Evolutionary conservation across 2,888 invertebrate species (phyloP).

Genomic region (Ditula angustiorana): DNA sequence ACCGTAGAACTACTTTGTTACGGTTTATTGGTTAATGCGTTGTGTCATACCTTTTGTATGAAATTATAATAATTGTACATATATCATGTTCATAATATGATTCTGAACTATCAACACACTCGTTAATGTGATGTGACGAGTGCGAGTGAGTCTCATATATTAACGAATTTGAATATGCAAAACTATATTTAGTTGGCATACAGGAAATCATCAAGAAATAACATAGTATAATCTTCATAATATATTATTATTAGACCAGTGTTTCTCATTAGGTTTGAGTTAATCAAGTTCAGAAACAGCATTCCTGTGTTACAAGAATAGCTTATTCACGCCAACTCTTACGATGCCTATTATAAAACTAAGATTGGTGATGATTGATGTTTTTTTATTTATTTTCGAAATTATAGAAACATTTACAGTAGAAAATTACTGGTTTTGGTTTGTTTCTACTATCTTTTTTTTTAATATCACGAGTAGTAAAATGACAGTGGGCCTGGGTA

Average conservation of each 20-base stretch:
- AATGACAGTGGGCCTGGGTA: no score
- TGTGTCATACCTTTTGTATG: conserved; percentile 5
- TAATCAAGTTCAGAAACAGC: background rate
- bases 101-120: background rate
- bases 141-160: background rate
- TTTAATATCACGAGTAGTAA: no score
- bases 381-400: no score
- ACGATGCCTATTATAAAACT: no score
- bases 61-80: conserved; percentile 14
- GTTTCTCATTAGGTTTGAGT: background rate
- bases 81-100: background rate
- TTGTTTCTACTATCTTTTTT: no score
- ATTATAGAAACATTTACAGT: no score
- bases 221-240: conserved; percentile 1
- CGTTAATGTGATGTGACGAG: no score
- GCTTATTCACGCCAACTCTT: no score
- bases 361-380: no score
- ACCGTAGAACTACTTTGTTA: background rate
- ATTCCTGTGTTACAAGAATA: background rate
- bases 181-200: background rate
- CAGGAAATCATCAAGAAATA: conserved; percentile 5
- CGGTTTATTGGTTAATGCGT: background rate
- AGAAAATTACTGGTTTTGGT: no score
- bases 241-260: background rate
- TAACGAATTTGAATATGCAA: conserved; percentile 13